Conservation (phyloP, 2,797 vertebrate species). For the Sebastes paucispinis region DNA sequence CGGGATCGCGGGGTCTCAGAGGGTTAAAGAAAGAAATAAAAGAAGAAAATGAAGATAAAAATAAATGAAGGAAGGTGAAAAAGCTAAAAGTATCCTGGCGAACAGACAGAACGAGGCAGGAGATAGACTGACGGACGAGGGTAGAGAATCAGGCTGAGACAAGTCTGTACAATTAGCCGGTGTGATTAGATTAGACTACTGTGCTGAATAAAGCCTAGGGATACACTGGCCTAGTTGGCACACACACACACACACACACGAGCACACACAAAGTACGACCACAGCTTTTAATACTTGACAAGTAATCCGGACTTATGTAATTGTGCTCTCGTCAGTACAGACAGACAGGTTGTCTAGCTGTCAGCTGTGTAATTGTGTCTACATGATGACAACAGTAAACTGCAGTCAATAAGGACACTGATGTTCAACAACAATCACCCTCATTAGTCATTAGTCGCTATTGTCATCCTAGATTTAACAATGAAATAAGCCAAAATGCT, state of each 20-base stretch:
- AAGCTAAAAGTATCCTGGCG: neutral
- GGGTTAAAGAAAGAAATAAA: neutral
- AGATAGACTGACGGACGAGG: slow-evolving; percentile 22
- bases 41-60: neutral
- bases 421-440: slow-evolving; percentile 39
- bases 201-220: slow-evolving; percentile 47
- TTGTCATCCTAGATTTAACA: slow-evolving; percentile 30
- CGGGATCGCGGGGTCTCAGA: no score
- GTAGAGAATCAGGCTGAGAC: slow-evolving; percentile 41
- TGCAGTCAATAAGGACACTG: slow-evolving; percentile 31
- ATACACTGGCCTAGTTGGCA: slow-evolving; percentile 53
- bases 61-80: neutral
- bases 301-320: slow-evolving; percentile 57
- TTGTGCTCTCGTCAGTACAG: slow-evolving; percentile 35
- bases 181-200: slow-evolving; percentile 58
- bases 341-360: slow-evolving; percentile 53
- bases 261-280: slow-evolving; percentile 5
- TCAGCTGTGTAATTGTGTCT: slow-evolving; percentile 42
- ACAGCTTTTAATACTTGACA: slow-evolving; percentile 43
- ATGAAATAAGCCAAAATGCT: neutral
- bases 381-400: slow-evolving; percentile 36
- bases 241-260: slow-evolving; percentile 15
- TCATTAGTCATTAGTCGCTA: slow-evolving; percentile 31
- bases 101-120: neutral
- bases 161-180: slow-evolving; percentile 57